phyloP scores from a whole-genome alignment of 2,113 vertebrate species.

The Peromyscus californicus region DNA sequence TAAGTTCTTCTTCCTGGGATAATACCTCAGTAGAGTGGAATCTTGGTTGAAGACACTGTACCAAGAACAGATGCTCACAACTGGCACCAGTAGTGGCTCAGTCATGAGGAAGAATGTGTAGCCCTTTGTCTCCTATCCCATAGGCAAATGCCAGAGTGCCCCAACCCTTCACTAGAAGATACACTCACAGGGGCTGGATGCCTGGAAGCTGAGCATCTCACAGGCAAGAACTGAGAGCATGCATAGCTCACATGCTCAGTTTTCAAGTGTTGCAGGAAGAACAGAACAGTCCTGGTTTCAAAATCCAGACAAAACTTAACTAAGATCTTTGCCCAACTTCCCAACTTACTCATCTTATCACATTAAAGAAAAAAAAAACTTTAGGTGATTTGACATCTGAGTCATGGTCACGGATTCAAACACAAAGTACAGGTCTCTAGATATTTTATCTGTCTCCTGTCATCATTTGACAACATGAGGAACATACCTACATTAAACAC shows the following conservation, averaged over 20 bases:
- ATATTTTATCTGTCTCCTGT: not conserved
- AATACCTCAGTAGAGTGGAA: not conserved
- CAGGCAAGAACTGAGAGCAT: not conserved
- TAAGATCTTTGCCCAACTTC: not conserved
- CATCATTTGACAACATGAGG: not conserved
- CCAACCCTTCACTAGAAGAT: not conserved
- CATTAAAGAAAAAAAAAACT: not conserved
- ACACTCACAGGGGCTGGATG: accelerated
- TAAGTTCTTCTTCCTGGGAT: constrained; percentile 1
- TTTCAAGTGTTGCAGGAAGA: constrained; percentile 1
- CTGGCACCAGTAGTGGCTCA: not conserved
- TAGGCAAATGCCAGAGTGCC: not conserved
- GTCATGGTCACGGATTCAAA: not conserved
- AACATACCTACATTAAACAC: not conserved
- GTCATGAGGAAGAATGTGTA: not conserved
- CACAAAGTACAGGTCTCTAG: not conserved
- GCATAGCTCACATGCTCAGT: no score
- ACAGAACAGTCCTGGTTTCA: not conserved
- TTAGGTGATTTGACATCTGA: not conserved
- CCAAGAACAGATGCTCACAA: not conserved
- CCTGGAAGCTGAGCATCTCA: not conserved
- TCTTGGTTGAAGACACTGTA: not conserved
- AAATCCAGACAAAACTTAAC: not conserved
- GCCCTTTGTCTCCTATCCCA: not conserved
- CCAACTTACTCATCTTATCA: not conserved